phyloP scores from a whole-genome alignment of 2,888 invertebrate species.

The Xylota segnis region DNA sequence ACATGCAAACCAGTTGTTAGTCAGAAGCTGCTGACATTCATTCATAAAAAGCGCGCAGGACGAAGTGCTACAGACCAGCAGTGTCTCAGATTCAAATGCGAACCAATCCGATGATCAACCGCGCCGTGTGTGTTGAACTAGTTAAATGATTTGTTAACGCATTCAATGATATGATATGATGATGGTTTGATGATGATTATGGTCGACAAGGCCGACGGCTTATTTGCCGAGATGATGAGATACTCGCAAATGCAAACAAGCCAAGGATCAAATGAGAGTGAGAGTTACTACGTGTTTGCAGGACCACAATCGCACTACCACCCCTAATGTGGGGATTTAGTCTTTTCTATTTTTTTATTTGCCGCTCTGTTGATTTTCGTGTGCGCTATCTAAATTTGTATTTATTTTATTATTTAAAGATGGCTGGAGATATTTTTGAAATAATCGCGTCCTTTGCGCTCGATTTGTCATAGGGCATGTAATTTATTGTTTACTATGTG shows the following conservation, averaged over 20 bases:
- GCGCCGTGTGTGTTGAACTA: slow-evolving; percentile 59
- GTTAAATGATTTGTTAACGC: slow-evolving; percentile 76
- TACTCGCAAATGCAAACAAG: slow-evolving; percentile 58
- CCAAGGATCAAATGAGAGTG: slow-evolving; percentile 61
- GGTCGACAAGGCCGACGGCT: slow-evolving; percentile 67
- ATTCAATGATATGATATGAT: slow-evolving; percentile 59
- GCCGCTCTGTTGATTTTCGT: slow-evolving; percentile 55
- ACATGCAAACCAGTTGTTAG: slow-evolving; percentile 14
- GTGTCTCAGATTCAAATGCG: slow-evolving; percentile 32
- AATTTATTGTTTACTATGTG: slow-evolving; percentile 54
- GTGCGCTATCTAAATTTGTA: slow-evolving; percentile 49
- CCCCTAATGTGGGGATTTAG: slow-evolving; percentile 50
- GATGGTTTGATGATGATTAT: slow-evolving; percentile 68
- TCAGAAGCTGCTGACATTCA: slow-evolving; percentile 25
- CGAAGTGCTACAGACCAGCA: not conserved
- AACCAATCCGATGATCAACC: slow-evolving; percentile 60
- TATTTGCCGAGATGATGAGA: slow-evolving; percentile 74
- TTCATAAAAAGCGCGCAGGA: not conserved
- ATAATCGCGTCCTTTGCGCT: slow-evolving; percentile 72
- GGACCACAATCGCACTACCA: slow-evolving; percentile 33
- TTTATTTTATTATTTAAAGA: slow-evolving; percentile 64
- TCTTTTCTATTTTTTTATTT: slow-evolving; percentile 43
- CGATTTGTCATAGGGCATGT: slow-evolving; percentile 68
- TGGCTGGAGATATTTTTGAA: slow-evolving; percentile 53
- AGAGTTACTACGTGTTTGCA: slow-evolving; percentile 38